Evolutionary conservation across 2,113 vertebrate species (phyloP).

Genomic region (Dromas ardeola): DNA sequence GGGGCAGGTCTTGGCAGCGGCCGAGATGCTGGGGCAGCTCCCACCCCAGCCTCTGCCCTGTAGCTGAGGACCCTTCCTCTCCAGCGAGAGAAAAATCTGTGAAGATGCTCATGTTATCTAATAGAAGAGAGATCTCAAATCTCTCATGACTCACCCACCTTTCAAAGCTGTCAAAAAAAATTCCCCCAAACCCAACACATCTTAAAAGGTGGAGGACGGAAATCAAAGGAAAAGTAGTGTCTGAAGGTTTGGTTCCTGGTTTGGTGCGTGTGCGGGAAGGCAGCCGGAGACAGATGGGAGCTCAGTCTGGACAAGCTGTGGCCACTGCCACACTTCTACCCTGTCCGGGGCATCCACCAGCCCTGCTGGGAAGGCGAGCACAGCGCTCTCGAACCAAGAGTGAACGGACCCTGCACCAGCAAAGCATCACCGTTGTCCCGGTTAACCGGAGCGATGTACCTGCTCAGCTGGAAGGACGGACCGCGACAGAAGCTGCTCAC

Average conservation of each 20-base stretch:
- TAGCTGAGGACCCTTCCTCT: background rate
- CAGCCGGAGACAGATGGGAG: background rate
- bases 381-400: background rate
- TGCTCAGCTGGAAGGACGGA: background rate
- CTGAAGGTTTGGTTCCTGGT: background rate
- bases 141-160: slow-evolving; percentile 22
- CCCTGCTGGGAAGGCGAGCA: background rate
- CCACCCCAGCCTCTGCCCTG: background rate
- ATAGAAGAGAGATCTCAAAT: background rate
- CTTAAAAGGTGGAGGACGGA: background rate
- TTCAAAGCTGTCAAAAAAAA: background rate
- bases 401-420: background rate
- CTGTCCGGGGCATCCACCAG: background rate
- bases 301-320: background rate
- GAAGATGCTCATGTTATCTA: background rate
- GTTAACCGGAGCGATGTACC: background rate
- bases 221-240: background rate
- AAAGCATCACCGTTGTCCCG: background rate
- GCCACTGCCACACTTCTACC: background rate
- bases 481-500: fast-evolving
- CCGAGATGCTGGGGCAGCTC: background rate
- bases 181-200: background rate
- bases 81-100: background rate
- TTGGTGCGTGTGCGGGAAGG: background rate
- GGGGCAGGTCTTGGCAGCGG: background rate